A percentile compares a stretch with the other conserved stretches of the same genome.
These are phyloP conservation scores for Alentia gelatinosa DNA, from an alignment of 2,888 invertebrate species.

Conservation along the genomic window DNA sequence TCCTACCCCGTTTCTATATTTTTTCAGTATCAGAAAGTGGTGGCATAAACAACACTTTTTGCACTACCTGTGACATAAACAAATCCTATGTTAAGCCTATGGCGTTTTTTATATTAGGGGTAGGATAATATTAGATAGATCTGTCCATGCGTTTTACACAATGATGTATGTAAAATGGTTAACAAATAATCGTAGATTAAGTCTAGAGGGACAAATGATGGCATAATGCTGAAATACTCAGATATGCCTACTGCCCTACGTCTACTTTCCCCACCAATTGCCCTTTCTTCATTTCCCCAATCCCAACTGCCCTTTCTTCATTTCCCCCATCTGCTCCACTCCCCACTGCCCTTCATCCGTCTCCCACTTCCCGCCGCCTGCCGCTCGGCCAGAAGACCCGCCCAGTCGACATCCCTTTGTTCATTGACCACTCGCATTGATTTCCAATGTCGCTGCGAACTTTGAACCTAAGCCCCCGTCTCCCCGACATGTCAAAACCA, in stretches of 20 bases:
- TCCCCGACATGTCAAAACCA: neutral
- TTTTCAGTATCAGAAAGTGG: too few species aligned
- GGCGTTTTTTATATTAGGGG: too few species aligned
- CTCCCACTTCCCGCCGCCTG: neutral
- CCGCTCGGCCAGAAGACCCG: neutral
- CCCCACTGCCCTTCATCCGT: neutral
- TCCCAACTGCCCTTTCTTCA: neutral
- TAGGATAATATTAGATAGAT: too few species aligned
- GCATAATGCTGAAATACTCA: too few species aligned
- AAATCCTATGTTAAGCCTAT: too few species aligned
- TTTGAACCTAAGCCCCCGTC: neutral
- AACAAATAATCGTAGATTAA: too few species aligned
- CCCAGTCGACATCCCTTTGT: neutral
- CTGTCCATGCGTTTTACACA: too few species aligned
- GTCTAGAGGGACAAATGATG: too few species aligned
- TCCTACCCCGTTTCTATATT: too few species aligned
- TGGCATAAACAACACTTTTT: too few species aligned
- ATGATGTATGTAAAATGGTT: too few species aligned
- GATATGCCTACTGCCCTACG: neutral
- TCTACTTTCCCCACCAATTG: neutral
- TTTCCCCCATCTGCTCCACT: neutral
- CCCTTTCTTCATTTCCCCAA: neutral
- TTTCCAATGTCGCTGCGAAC: neutral
- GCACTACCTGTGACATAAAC: too few species aligned
- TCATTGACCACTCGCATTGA: neutral